Conservation (phyloP, 1,140 invertebrate genomes). For the Hyles vespertilio region DNA sequence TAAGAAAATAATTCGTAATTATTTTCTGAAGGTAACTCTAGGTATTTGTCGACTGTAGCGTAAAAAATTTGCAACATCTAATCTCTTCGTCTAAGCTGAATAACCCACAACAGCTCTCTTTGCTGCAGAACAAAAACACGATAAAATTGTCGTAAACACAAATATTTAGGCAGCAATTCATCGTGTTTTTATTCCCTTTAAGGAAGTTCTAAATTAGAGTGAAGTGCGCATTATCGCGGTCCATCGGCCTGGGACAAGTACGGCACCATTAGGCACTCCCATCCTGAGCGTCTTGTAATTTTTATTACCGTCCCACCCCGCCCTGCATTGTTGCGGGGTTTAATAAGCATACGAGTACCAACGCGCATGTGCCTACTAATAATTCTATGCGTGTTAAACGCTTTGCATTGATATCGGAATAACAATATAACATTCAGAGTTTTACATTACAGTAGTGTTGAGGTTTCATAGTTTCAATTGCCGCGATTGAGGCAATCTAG, state of each 20-base stretch:
- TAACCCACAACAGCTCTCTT: too few relatives aligned
- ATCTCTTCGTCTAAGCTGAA: too few relatives aligned
- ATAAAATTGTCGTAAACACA: too few relatives aligned
- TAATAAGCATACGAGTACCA: slow-evolving; percentile 40
- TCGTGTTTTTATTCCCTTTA: too few relatives aligned
- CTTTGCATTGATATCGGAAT: not conserved
- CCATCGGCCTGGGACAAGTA: slow-evolving; percentile 42
- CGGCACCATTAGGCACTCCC: slow-evolving; percentile 56
- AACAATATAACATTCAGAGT: not conserved
- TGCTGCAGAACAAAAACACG: too few relatives aligned
- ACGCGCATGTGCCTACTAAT: not conserved
- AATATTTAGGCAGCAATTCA: too few relatives aligned
- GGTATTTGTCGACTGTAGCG: too few relatives aligned
- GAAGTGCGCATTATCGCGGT: slow-evolving; percentile 31
- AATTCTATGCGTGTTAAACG: not conserved
- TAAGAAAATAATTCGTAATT: not conserved
- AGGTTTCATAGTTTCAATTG: too few relatives aligned
- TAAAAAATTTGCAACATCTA: too few relatives aligned
- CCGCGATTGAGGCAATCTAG: too few relatives aligned
- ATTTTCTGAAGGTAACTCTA: too few relatives aligned
- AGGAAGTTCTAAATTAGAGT: not conserved
- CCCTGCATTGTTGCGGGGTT: slow-evolving; percentile 63
- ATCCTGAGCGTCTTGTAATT: slow-evolving; percentile 62
- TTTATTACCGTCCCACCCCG: slow-evolving; percentile 59
- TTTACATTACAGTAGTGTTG: too few relatives aligned